Evolutionary conservation across 2,113 vertebrate genomes (phyloP).

Genomic region (Sarotherodon lohbergeri): DNA sequence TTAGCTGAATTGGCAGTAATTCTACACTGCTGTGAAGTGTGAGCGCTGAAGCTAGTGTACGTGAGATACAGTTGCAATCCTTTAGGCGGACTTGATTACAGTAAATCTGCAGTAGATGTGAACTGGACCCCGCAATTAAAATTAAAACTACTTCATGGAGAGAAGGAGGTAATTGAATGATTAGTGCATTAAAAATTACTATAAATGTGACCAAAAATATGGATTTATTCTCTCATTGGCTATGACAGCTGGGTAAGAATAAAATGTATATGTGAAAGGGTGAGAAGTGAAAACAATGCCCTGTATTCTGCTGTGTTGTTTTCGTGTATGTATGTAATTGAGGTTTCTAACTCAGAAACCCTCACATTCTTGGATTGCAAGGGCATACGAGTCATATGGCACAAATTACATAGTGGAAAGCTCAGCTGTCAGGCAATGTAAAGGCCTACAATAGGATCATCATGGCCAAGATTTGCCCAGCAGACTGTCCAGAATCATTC

Average conservation of each 20-base stretch:
- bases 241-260: not conserved
- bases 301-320: not conserved
- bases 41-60: not conserved
- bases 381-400: not conserved
- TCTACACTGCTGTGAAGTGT: not conserved
- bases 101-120: not conserved
- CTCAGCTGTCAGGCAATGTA: not conserved
- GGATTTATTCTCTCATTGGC: not conserved
- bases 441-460: not conserved
- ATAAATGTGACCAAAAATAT: not conserved
- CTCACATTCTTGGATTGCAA: not conserved
- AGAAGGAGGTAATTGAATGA: not conserved
- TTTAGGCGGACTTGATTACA: not conserved
- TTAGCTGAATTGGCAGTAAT: not conserved
- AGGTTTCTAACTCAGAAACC: not conserved
- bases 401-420: not conserved
- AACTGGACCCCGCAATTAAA: not conserved
- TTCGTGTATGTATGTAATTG: not conserved
- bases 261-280: not conserved
- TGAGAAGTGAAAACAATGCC: not conserved
- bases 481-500: constrained; percentile 8
- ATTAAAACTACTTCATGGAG: not conserved
- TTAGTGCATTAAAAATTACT: not conserved
- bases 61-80: not conserved
- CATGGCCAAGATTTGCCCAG: not conserved